Evolutionary conservation across 1,140 invertebrate species (phyloP).

Genomic region (Zaprionus camerounensis): DNA sequence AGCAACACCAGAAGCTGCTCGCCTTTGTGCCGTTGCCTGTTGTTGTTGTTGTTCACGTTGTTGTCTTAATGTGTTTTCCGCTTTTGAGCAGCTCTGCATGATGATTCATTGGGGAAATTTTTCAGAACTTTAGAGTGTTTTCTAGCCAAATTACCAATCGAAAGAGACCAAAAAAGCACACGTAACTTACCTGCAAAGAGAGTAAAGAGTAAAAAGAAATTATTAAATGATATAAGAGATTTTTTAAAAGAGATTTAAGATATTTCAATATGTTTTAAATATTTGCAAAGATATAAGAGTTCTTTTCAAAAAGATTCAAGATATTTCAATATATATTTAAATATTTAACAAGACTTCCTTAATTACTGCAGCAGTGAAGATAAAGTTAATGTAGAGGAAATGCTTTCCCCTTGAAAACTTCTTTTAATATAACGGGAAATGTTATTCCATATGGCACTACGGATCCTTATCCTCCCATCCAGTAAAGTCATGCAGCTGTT

Average conservation of each 20-base stretch:
- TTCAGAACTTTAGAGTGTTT: conserved; percentile 3
- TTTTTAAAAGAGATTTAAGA: neutral
- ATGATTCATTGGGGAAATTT: conserved; percentile 47
- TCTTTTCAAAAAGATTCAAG: too few species aligned
- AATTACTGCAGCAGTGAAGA: neutral
- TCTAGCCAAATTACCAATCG: conserved; percentile 25
- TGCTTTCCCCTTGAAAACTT: neutral
- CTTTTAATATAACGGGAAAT: neutral
- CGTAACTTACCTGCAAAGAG: conserved; percentile 54
- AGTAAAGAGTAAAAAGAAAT: conserved; percentile 28
- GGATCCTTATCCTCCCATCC: neutral
- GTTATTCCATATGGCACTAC: conserved; percentile 4
- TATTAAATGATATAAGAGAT: conserved; percentile 29
- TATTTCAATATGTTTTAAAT: neutral
- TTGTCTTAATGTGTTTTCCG: conserved; percentile 44
- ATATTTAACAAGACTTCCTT: too few species aligned
- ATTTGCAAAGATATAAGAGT: neutral
- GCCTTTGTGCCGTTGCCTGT: neutral
- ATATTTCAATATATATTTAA: too few species aligned
- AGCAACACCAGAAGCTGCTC: conserved; percentile 9
- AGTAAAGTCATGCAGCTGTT: conserved; percentile 7
- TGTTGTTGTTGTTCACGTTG: conserved; percentile 4
- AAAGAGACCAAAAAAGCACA: neutral
- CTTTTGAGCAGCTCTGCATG: conserved; percentile 40
- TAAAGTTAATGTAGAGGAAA: neutral